Conservation (phyloP, 2,113 vertebrate species). For the Ailurus styani region DNA sequence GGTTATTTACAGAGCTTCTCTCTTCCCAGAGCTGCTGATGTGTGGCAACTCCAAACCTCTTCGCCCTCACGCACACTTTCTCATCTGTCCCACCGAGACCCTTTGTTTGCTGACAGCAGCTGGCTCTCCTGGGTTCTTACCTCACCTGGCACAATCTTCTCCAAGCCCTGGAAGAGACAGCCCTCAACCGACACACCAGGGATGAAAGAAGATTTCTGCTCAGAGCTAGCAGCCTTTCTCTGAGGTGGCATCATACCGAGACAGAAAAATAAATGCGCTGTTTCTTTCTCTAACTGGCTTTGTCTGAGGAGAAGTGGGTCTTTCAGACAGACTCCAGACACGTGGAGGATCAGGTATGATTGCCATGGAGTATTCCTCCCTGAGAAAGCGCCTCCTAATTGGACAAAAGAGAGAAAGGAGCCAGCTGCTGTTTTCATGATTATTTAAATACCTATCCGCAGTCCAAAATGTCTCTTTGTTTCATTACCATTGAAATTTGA, state of each 20-base stretch:
- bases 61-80: background rate
- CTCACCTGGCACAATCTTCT: background rate
- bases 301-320: background rate
- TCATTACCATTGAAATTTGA: slow-evolving; percentile 53
- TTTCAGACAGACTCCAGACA: slow-evolving; percentile 46
- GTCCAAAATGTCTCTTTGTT: slow-evolving; percentile 22
- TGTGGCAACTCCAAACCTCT: background rate
- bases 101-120: background rate
- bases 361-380: background rate
- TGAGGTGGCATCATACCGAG: background rate
- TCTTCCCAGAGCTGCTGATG: background rate
- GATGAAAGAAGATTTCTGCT: background rate
- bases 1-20: slow-evolving; percentile 3
- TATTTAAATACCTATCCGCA: slow-evolving; percentile 40
- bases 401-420: slow-evolving; percentile 18
- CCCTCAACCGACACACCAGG: background rate
- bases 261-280: background rate
- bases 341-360: background rate
- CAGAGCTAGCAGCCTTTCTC: background rate
- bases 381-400: slow-evolving; percentile 44
- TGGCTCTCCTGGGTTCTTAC: background rate
- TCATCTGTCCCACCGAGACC: background rate
- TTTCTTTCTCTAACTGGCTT: background rate
- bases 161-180: background rate
- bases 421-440: slow-evolving; percentile 47